Evolutionary conservation across 2,888 invertebrate genomes (phyloP), one percentile per base, ranked within the genome.

Genomic region (Stenchaetothrips biformis): DNA sequence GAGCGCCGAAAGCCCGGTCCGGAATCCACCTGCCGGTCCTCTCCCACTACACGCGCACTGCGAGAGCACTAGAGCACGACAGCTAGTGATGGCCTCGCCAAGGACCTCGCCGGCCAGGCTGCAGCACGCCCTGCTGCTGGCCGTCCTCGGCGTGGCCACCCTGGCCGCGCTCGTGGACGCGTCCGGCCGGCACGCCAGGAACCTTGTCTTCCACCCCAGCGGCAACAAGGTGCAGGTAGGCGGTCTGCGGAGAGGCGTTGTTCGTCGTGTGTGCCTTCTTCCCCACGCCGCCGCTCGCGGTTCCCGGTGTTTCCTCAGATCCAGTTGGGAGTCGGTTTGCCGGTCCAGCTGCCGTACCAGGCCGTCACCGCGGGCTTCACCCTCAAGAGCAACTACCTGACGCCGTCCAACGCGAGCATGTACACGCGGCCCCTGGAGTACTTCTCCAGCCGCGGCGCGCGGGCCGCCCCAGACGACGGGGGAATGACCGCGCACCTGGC

Each of bases 241-340:
- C 53, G 37, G 37, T 37, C 37, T 37, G 37, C 1, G 37, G 37
- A 37, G 37, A 4, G 37, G 37, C 37, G 37, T 37, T 37, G 37
- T 37, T 37, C 37, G 37, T 4, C 37, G 37, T 37, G 37, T 4
- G 37, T 37, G 37, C 37, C 2, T 1, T 37, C 37, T 2, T 37
- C 37, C 1, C 37, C 37, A 37, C 37, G 37, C 37, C 37, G 37
- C 37, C 37, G 37, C 4, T n/a, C n/a, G n/a, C 37, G 37, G 2
- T 37, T 4, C 37, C 37, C 37, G 37, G 4, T 67, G 67, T 21
- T 87, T 87, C 77, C 86, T 4, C 37, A 92, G 92, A 89, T 92
- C 83, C 91, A 92, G 83, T 89, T 91, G 80, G 92, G 92, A 84
- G 87, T 92, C 81, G 92, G 92, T 84, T 87, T 92, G 48, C 92